Evolutionary conservation across 2,888 invertebrate genomes (phyloP).

Genomic region (Lysandra bellargus): DNA sequence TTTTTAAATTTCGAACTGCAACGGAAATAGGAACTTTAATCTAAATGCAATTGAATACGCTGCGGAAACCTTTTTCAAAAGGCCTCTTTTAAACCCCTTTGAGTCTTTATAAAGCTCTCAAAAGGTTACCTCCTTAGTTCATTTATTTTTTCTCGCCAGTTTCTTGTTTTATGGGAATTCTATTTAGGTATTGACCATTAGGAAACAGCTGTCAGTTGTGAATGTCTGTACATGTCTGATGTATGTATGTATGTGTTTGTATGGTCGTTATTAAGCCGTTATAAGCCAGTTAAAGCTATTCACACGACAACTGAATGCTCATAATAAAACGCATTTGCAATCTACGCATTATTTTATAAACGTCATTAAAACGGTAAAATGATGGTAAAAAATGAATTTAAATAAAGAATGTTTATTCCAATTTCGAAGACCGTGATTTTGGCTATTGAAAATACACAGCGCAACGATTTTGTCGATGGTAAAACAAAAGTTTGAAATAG

Average conservation of each 20-base stretch:
- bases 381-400: neutral
- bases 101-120: conserved; percentile 2
- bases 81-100: neutral
- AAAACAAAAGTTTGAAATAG: too few species aligned
- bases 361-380: neutral
- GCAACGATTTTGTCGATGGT: too few species aligned
- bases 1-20: neutral
- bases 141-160: neutral
- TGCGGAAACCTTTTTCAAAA: conserved; percentile 1
- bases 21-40: conserved; percentile 1
- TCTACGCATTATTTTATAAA: neutral
- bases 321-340: neutral
- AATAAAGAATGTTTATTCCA: neutral
- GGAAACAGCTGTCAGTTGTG: neutral
- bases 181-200: conserved; percentile 7
- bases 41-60: neutral
- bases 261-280: conserved; percentile 1
- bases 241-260: neutral
- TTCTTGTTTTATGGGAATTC: conserved; percentile 17
- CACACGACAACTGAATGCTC: neutral
- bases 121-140: conserved; percentile 15
- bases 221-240: neutral
- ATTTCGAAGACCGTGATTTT: neutral
- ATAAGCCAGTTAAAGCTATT: neutral
- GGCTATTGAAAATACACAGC: too few species aligned